These are phyloP conservation scores for Holotrichia oblita DNA, from an alignment of 1,140 invertebrate genomes.

Conservation along the genomic window DNA sequence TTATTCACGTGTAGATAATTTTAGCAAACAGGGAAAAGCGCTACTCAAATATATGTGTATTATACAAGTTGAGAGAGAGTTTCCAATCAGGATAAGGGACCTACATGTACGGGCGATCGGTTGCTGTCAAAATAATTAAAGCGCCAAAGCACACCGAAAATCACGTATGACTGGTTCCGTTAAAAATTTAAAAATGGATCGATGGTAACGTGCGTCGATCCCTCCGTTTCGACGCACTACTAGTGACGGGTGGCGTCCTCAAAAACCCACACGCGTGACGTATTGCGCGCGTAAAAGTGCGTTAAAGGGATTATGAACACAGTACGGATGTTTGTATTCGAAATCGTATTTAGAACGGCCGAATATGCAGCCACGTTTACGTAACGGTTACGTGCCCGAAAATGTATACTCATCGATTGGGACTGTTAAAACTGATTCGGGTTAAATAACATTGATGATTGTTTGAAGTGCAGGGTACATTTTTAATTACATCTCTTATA, in stretches of 20 bases:
- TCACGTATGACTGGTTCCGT: conserved; percentile 6
- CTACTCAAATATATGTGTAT: no score
- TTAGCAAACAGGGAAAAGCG: not conserved
- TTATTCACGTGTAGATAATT: conserved; percentile 3
- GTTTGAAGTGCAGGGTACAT: no score
- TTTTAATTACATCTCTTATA: no score
- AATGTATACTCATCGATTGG: no score
- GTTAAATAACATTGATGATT: no score
- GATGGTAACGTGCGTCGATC: not conserved
- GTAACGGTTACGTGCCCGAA: no score
- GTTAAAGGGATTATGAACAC: not conserved
- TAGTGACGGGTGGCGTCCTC: not conserved
- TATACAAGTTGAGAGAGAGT: no score
- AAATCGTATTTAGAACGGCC: no score
- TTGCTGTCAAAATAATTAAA: conserved; percentile 16
- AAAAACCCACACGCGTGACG: conserved; percentile 10
- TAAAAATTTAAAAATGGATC: conserved; percentile 14
- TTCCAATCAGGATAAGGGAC: not conserved
- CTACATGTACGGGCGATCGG: not conserved
- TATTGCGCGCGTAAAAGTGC: not conserved
- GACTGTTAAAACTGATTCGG: no score
- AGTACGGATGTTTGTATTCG: not conserved
- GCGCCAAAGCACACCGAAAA: conserved; percentile 15
- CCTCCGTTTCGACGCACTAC: not conserved
- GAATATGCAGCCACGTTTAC: no score